phyloP scores from a whole-genome alignment of 2,888 invertebrate species.

The Podotricha telesiphe region DNA sequence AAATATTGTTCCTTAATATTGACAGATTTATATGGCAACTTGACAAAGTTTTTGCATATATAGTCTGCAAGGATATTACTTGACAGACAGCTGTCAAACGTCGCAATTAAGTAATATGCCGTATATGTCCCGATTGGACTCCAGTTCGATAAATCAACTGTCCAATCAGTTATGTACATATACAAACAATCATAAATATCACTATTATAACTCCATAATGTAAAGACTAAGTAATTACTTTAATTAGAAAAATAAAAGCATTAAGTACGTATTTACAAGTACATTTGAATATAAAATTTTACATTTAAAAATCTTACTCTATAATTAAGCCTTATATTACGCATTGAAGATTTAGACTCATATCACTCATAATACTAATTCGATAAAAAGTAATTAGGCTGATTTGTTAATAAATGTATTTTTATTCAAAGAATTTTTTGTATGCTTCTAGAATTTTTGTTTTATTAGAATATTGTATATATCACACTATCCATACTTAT shows the following conservation, averaged over 20 bases:
- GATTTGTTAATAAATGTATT: too few species aligned
- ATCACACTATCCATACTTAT: too few species aligned
- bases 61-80: slow-evolving; percentile 36
- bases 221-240: slow-evolving; percentile 8
- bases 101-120: slow-evolving; percentile 46
- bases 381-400: too few species aligned
- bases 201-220: slow-evolving; percentile 21
- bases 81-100: slow-evolving; percentile 44
- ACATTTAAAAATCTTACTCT: too few species aligned
- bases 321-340: too few species aligned
- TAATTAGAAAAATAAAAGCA: neutral
- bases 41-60: slow-evolving; percentile 28
- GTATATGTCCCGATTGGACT: slow-evolving; percentile 34
- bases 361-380: too few species aligned
- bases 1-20: slow-evolving; percentile 1
- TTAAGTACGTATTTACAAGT: neutral
- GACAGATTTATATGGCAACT: slow-evolving; percentile 35
- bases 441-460: too few species aligned
- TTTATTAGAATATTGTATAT: too few species aligned
- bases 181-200: slow-evolving; percentile 47
- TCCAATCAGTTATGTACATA: slow-evolving; percentile 49
- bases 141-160: slow-evolving; percentile 47
- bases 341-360: too few species aligned
- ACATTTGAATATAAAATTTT: too few species aligned
- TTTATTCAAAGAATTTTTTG: too few species aligned